Evolutionary conservation across 2,797 vertebrate species (phyloP), one percentile per base, ranked within the genome.

Genomic region (Yasuhikotakia modesta): DNA sequence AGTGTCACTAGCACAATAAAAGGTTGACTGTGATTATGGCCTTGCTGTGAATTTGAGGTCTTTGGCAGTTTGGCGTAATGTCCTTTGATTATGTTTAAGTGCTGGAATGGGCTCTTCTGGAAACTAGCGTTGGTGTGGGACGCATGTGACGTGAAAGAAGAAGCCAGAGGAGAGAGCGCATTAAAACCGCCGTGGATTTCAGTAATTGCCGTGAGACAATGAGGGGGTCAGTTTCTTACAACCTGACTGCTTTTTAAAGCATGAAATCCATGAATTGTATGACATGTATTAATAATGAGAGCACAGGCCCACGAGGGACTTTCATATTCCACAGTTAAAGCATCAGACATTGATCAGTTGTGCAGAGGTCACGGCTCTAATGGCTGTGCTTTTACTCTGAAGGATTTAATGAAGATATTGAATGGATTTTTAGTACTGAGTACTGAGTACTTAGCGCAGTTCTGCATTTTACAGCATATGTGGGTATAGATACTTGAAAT

Each of bases 211-310:
- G 35, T 27, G 75, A 80, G 45, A 78, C 71, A 64, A 45, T 27
- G 24, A 72, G 43, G 30, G 24, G 39, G 65, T 48, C 22, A 52
- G 32, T 63, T 66, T 45, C 57, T 73, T 57, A 64, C 69, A 70
- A 81, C 50, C 67, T 63, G 52, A 10, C 57, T 73, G 80, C 43
- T 83, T 78, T 81, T 78, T 43, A 79, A 80, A 70, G 53, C 69
- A 53, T 27, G 73, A 83, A 78, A 71, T 66, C 66, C 74, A 64
- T 78, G 43, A 69, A 70, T 79, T 76, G 45, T 22, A 46, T 65
- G 22, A 69, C 67, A 60, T 81, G 77, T 79, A 79, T 83, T 74
- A 70, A 66, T 81, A 46, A 85, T 82, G 68, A 77, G 48, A 27
- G 50, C 45, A 46, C 72, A 67, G 73, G 53, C 63, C 50, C 68